These are phyloP conservation scores for Microcebus ravelobensis DNA, from an alignment of 2,113 vertebrate genomes.

Conservation along the genomic window DNA sequence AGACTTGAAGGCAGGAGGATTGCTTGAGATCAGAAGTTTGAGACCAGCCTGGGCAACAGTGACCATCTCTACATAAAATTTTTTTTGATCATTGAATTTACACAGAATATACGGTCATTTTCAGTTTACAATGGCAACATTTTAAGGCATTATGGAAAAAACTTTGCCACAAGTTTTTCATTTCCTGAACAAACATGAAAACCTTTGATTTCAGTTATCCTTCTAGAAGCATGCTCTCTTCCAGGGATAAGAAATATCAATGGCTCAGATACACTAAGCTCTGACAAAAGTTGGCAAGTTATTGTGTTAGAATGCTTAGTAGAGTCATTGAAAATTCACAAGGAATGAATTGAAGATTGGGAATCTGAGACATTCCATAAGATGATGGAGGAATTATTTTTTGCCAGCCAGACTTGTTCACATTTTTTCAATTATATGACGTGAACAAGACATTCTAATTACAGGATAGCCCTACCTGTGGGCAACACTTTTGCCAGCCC, in stretches of 20 bases:
- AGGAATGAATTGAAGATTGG: background rate
- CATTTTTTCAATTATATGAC: conserved; percentile 7
- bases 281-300: background rate
- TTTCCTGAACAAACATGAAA: conserved; percentile 34
- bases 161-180: background rate
- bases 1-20: no score
- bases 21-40: no score
- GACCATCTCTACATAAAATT: no score
- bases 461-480: background rate
- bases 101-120: background rate
- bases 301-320: background rate
- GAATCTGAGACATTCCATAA: background rate
- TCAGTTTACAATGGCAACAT: background rate
- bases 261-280: background rate
- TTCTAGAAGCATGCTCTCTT: background rate
- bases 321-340: conserved; percentile 14
- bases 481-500: background rate
- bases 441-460: conserved; percentile 40
- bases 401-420: background rate
- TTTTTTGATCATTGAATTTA: background rate
- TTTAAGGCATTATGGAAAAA: background rate
- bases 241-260: background rate
- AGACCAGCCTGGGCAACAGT: no score
- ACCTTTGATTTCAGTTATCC: background rate
- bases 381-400: background rate